These are phyloP conservation scores for Hetaerina titia DNA, from an alignment of 2,888 invertebrate species.

Conservation along the genomic window DNA sequence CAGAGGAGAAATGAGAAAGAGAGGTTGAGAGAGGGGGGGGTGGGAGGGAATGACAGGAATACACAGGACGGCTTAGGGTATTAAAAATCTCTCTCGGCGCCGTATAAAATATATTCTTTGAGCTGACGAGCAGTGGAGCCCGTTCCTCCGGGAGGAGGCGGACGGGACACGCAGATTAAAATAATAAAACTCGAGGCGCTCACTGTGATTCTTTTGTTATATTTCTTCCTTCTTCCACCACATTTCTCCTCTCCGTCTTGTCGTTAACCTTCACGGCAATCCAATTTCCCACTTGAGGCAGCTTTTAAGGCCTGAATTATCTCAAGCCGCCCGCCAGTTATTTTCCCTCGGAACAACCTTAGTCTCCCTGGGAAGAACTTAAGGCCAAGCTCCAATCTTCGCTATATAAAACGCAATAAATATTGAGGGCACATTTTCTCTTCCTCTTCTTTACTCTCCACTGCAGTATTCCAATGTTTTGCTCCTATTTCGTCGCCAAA, in stretches of 20 bases:
- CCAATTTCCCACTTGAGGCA: not conserved
- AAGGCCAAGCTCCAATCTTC: not conserved
- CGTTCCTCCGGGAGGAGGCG: no score
- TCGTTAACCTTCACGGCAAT: not conserved
- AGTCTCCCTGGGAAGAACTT: not conserved
- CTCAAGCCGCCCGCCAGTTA: not conserved
- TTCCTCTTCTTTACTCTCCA: not conserved
- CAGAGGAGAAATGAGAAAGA: no score
- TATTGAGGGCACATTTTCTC: not conserved
- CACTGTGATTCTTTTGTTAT: no score
- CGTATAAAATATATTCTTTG: no score
- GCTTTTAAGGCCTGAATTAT: not conserved
- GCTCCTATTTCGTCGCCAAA: not conserved
- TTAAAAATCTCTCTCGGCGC: no score
- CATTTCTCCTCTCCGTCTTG: not conserved
- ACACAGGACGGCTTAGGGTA: no score
- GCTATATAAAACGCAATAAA: not conserved
- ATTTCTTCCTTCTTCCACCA: not conserved
- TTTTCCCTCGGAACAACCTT: not conserved
- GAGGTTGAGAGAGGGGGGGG: no score
- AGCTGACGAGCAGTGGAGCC: no score
- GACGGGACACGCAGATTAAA: no score
- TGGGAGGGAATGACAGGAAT: no score
- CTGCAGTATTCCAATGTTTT: not conserved
- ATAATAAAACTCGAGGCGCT: no score